These are phyloP conservation scores for Drosophila nigricruria DNA, from an alignment of 2,888 invertebrate species.

Conservation along the genomic window DNA sequence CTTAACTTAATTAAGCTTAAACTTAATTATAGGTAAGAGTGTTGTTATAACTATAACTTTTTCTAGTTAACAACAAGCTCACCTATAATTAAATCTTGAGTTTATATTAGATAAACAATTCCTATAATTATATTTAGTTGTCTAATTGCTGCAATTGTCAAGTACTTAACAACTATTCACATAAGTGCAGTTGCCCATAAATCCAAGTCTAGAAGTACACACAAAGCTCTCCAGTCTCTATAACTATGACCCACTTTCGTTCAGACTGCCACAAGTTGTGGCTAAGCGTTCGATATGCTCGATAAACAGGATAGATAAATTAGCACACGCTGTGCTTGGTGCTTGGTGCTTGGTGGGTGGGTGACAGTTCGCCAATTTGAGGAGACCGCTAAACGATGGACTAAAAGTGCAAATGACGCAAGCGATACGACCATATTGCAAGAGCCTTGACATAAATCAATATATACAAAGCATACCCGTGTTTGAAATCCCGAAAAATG, in stretches of 20 bases:
- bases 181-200: not conserved
- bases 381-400: slow-evolving; percentile 18
- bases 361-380: slow-evolving; percentile 49
- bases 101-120: too few relatives aligned
- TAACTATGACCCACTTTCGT: slow-evolving; percentile 34
- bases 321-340: slow-evolving; percentile 23
- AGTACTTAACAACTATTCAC: not conserved
- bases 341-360: not conserved
- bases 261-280: slow-evolving; percentile 4
- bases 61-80: not conserved
- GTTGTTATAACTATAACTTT: not conserved
- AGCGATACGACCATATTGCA: slow-evolving; percentile 38
- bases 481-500: slow-evolving; percentile 60
- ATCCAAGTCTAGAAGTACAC: not conserved
- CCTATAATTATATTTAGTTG: not conserved
- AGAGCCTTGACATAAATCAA: slow-evolving; percentile 60
- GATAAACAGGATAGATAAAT: slow-evolving; percentile 46
- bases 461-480: slow-evolving; percentile 35
- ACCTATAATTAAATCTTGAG: not conserved
- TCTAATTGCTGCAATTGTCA: not conserved
- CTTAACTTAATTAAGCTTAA: too few relatives aligned
- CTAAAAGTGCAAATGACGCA: slow-evolving; percentile 75
- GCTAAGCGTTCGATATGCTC: slow-evolving; percentile 9
- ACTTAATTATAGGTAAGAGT: too few relatives aligned
- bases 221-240: not conserved